Percentiles rank a stretch among this genome's conserved stretches.
Conservation (phyloP, 1,140 invertebrate species). For the Oreohelix idahoensis region DNA sequence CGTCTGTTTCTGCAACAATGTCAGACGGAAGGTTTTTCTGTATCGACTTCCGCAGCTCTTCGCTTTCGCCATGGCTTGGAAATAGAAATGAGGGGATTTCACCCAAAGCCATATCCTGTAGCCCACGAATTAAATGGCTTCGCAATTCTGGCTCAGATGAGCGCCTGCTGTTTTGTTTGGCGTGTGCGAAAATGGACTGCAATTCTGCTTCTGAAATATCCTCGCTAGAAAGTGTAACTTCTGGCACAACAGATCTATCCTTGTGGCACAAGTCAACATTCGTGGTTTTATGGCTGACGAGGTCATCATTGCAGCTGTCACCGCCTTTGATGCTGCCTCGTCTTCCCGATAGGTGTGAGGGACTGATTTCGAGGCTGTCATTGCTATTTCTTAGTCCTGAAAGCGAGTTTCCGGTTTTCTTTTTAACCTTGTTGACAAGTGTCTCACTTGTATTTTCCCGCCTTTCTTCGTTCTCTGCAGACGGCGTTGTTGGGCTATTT, state of each 20-base stretch:
- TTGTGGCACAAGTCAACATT: background rate
- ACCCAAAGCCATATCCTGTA: background rate
- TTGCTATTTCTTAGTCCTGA: background rate
- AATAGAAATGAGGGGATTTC: background rate
- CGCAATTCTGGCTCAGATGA: slow-evolving; percentile 4
- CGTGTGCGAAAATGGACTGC: slow-evolving; percentile 3
- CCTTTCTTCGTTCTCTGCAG: background rate
- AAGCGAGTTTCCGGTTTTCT: background rate
- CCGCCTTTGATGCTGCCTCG: background rate
- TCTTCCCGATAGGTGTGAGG: background rate
- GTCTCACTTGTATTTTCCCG: background rate
- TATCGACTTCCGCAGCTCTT: slow-evolving; percentile 13
- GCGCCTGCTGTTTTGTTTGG: background rate
- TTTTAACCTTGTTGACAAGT: background rate
- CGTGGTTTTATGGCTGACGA: background rate
- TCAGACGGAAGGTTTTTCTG: slow-evolving; percentile 16
- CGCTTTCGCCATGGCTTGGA: background rate
- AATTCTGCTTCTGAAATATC: background rate
- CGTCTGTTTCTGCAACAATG: slow-evolving; percentile 25
- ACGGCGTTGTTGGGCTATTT: background rate
- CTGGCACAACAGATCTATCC: too few species aligned
- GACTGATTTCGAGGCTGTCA: background rate
- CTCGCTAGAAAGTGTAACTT: background rate
- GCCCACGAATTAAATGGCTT: background rate
- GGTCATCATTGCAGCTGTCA: background rate